phyloP scores from a whole-genome alignment of 2,797 vertebrate genomes.

The Sebastes steindachneri region DNA sequence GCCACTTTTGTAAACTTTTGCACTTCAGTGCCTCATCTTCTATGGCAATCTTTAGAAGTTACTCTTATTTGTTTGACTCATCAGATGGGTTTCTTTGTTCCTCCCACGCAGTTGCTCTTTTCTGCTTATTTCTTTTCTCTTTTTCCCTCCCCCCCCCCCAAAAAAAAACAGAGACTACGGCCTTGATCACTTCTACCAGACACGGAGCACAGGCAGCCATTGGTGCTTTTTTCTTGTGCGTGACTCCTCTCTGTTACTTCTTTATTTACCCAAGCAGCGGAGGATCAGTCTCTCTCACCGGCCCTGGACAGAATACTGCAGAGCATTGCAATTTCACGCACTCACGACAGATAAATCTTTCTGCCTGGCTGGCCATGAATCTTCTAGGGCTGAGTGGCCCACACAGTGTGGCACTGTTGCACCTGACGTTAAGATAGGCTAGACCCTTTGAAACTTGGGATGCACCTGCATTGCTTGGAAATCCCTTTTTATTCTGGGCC shows the following conservation, averaged over 20 bases:
- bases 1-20: conserved; percentile 27
- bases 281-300: conserved; percentile 47
- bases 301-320: conserved; percentile 60
- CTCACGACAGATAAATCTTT: conserved; percentile 73
- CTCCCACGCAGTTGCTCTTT: conserved; percentile 13
- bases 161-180: background rate
- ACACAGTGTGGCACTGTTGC: conserved; percentile 55
- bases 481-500: background rate
- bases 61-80: conserved; percentile 27
- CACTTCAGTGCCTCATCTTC: conserved; percentile 27
- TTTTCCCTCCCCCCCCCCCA: background rate
- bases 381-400: conserved; percentile 52
- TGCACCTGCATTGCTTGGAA: conserved; percentile 10
- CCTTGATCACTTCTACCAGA: conserved; percentile 52
- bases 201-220: conserved; percentile 44
- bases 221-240: conserved; percentile 19
- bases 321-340: conserved; percentile 66
- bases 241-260: conserved; percentile 39
- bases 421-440: conserved; percentile 46
- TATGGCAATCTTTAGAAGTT: conserved; percentile 28
- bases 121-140: conserved; percentile 24
- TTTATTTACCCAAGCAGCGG: conserved; percentile 50
- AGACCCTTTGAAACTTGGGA: conserved; percentile 35
- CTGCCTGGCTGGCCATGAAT: conserved; percentile 63
- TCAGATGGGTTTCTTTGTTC: conserved; percentile 17